Evolutionary conservation across 2,797 vertebrate genomes (phyloP), one percentile per base, ranked within the genome.

Genomic region (Lagodon rhomboides): DNA sequence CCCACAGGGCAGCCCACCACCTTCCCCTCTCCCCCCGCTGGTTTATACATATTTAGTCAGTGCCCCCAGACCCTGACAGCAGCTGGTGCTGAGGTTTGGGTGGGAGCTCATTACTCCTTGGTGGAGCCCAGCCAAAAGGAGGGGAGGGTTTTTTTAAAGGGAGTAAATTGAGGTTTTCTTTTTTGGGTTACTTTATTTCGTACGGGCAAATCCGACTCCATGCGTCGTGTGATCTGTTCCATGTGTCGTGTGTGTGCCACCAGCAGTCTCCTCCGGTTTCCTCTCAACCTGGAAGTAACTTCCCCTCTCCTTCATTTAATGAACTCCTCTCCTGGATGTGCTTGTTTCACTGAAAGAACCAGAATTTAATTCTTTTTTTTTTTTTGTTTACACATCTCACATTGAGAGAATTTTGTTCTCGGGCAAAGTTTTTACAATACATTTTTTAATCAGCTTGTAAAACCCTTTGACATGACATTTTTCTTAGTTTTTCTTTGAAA

Each of bases 111-210:
- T 94, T 94, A 93, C 90, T 90, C 86, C 73, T 85, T 89, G 85
- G 89, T 84, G 91, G 92, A 91, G 87, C 72, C 66, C 82, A 72
- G 87, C 91, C 93, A 93, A 89, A 88, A 91, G 67, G 79, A 85
- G 78, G 90, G 89, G 81, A 83, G 84, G 86, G 69, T 70, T 91
- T 93, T 70, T 93, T 93, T 91, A 84, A 92, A 92, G 83, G 90
- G 90, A 90, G 91, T 92, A 91, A 94, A 92, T 90, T 92, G 91
- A 93, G 90, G 93, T 93, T 94, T 94, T 82, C 86, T 92, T 93
- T 88, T 94, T 93, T 90, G 89, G 92, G 90, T 93, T 90, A 80
- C 86, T 93, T 93, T 92, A 93, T 94, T 91, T 94, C 82, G 80
- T 92, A 93, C 55, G 77, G 89, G 91, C 79, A 88, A 91, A 92